These are phyloP conservation scores for Cryptocephalus primarius DNA, from an alignment of 2,888 invertebrate species.

Conservation along the genomic window DNA sequence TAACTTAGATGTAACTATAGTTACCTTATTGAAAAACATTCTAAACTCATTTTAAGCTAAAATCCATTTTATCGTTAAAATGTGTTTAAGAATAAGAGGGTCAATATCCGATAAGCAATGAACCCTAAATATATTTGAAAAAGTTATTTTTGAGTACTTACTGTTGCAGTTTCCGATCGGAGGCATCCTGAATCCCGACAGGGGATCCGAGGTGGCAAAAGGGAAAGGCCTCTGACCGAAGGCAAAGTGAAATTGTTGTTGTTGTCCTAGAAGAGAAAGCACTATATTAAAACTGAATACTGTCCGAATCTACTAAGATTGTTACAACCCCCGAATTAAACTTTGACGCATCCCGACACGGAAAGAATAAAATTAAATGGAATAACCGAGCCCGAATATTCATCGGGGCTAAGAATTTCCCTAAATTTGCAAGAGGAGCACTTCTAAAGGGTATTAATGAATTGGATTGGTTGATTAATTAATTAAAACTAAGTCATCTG, in stretches of 20 bases:
- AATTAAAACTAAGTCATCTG: conserved; percentile 44
- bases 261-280: conserved; percentile 88
- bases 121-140: no score
- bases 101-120: no score
- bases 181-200: conserved; percentile 80
- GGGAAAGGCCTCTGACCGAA: conserved; percentile 80
- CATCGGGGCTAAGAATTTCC: conserved; percentile 25
- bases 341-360: not conserved
- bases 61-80: no score
- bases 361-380: conserved; percentile 6
- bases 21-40: no score
- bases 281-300: conserved; percentile 45
- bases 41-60: no score
- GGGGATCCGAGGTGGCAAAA: conserved; percentile 72
- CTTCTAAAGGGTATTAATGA: conserved; percentile 39
- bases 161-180: conserved; percentile 85
- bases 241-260: conserved; percentile 91
- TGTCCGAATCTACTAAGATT: conserved; percentile 22
- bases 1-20: no score
- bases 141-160: conserved; percentile 43
- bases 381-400: conserved; percentile 24
- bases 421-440: conserved; percentile 32
- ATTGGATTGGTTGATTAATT: conserved; percentile 54
- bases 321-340: not conserved
- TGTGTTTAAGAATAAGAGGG: no score